phyloP scores from a whole-genome alignment of 2,113 vertebrate genomes.

The Chunga burmeisteri region DNA sequence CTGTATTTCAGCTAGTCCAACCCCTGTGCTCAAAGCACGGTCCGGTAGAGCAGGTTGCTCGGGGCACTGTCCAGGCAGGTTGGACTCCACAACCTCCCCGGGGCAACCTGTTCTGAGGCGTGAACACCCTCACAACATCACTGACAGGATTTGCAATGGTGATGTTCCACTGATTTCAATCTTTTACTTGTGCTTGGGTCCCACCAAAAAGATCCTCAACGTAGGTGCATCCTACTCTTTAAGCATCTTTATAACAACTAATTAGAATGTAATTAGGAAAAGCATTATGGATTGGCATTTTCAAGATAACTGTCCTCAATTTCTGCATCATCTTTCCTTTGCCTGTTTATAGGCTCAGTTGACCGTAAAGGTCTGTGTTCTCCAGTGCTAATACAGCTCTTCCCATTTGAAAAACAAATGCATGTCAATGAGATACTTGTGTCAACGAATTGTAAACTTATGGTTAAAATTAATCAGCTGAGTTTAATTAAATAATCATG shows the following conservation, averaged over 20 bases:
- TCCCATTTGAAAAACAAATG: background rate
- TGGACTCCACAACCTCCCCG: background rate
- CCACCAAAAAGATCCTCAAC: background rate
- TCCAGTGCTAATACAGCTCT: background rate
- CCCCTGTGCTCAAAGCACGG: background rate
- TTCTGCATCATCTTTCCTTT: background rate
- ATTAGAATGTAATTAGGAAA: background rate
- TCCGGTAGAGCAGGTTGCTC: background rate
- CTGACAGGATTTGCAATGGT: rapidly evolving
- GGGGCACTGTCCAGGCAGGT: rapidly evolving
- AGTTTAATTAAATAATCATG: background rate
- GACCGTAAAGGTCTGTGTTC: background rate
- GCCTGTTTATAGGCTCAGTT: background rate
- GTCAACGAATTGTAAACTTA: background rate
- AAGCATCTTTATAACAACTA: background rate
- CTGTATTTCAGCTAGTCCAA: no score
- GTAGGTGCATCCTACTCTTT: background rate
- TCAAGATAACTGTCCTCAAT: background rate
- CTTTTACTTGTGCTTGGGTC: background rate
- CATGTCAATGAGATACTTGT: background rate
- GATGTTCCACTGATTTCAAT: background rate
- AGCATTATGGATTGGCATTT: background rate
- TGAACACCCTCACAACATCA: background rate
- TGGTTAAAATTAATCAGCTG: background rate
- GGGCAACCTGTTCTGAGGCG: rapidly evolving